Conservation (phyloP, 2,797 vertebrate genomes). For the Picus viridis region DNA sequence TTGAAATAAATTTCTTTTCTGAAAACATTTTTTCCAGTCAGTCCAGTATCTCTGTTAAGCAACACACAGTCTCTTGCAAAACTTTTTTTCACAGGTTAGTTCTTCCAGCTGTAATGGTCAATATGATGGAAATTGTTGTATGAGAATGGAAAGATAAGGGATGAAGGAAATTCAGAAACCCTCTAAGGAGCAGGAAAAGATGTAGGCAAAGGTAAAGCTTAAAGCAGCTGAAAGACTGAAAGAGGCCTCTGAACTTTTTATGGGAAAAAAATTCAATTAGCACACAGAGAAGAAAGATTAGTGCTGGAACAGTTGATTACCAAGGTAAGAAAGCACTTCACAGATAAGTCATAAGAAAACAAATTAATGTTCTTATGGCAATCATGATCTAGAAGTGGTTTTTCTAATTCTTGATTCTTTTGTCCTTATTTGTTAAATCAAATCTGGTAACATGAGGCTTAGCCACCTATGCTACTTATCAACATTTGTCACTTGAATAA, state of each 20-base stretch:
- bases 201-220: neutral
- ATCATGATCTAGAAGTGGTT: neutral
- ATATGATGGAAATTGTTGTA: neutral
- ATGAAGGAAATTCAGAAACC: neutral
- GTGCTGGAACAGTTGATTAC: neutral
- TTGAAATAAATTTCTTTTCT: conserved; percentile 22
- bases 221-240: neutral
- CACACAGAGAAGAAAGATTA: neutral
- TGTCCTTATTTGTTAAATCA: conserved; percentile 8
- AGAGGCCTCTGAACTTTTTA: neutral
- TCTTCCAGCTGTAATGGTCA: neutral
- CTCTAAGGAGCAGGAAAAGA: neutral
- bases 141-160: neutral
- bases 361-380: neutral
- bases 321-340: neutral
- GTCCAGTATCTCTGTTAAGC: neutral
- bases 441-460: neutral
- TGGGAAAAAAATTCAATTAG: neutral
- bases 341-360: neutral
- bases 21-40: conserved; percentile 27
- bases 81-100: neutral
- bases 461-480: neutral
- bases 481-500: neutral
- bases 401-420: neutral
- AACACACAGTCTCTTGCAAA: neutral